A percentile compares a stretch with the other conserved stretches of the same genome.
Evolutionary conservation across 2,797 vertebrate genomes (phyloP).

Genomic region (Danio tinwini): DNA sequence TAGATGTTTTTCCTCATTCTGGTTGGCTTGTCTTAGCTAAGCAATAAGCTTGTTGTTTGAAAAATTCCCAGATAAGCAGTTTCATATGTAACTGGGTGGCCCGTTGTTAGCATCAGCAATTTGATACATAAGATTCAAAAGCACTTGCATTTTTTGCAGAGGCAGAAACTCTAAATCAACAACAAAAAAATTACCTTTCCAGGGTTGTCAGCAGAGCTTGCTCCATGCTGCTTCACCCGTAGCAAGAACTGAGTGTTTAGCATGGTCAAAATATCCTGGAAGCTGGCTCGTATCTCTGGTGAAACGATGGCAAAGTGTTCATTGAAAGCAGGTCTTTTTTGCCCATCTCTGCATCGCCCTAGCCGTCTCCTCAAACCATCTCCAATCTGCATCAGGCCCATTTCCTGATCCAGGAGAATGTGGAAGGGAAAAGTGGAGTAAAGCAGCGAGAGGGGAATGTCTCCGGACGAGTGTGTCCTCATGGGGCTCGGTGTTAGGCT

Average conservation of each 20-base stretch:
- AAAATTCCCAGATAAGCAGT: slow-evolving; percentile 34
- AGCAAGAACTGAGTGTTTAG: slow-evolving; percentile 94
- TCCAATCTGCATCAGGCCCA: slow-evolving; percentile 92
- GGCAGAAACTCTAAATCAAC: slow-evolving; percentile 24
- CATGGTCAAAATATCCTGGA: slow-evolving; percentile 95
- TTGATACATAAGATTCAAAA: background rate
- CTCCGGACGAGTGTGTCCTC: slow-evolving; percentile 88
- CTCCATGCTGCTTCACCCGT: slow-evolving; percentile 86
- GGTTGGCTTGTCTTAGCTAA: slow-evolving; percentile 5
- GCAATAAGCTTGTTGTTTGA: slow-evolving; percentile 18
- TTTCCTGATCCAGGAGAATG: slow-evolving; percentile 93
- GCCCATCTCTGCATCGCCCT: slow-evolving; percentile 85
- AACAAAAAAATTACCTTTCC: slow-evolving; percentile 83
- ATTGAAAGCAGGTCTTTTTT: slow-evolving; percentile 85
- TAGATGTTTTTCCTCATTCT: slow-evolving; percentile 13
- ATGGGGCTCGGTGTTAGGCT: slow-evolving; percentile 88
- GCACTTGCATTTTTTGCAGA: background rate
- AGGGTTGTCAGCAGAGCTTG: slow-evolving; percentile 77
- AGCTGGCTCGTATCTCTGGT: slow-evolving; percentile 91
- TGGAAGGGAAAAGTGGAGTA: slow-evolving; percentile 98
- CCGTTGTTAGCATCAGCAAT: slow-evolving; percentile 29
- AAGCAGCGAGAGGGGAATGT: slow-evolving; percentile 91
- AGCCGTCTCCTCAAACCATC: slow-evolving; percentile 90
- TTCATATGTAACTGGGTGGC: background rate
- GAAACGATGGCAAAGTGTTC: slow-evolving; percentile 91